Evolutionary conservation across 1,140 invertebrate species (phyloP).

Genomic region (Pararge aegeria): DNA sequence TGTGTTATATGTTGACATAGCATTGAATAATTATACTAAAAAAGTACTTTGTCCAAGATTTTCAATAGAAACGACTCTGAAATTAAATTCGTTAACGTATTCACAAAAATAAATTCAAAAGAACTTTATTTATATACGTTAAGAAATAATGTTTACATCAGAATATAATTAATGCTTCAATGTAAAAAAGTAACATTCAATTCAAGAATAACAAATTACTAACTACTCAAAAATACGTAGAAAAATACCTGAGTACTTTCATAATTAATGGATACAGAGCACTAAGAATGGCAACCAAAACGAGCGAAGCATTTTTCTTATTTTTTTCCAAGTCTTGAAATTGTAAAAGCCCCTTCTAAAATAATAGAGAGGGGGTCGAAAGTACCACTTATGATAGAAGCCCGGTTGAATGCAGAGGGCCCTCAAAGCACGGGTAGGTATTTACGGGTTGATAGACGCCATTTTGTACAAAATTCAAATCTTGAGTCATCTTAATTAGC

Average conservation of each 20-base stretch:
- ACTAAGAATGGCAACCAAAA: conserved; percentile 28
- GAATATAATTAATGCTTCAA: not conserved
- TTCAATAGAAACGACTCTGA: not conserved
- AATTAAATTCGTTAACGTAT: not conserved
- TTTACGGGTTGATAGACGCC: conserved; percentile 38
- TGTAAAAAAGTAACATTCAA: not conserved
- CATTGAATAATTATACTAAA: too few species aligned
- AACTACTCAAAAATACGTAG: not conserved
- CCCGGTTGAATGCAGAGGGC: conserved; percentile 38
- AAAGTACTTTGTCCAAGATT: not conserved
- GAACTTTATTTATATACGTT: not conserved
- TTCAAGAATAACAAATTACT: conserved; percentile 1
- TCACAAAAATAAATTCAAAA: not conserved
- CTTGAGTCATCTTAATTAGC: conserved; percentile 23
- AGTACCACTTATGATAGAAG: conserved; percentile 34
- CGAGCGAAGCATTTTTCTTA: conserved; percentile 38
- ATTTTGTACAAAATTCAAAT: conserved; percentile 36
- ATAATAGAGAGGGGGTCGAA: conserved; percentile 41
- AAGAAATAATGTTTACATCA: not conserved
- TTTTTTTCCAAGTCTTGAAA: conserved; percentile 42
- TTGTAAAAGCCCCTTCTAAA: conserved; percentile 39
- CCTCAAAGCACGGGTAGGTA: conserved; percentile 28
- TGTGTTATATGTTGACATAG: too few species aligned
- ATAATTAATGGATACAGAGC: conserved; percentile 21
- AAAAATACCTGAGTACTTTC: not conserved